Percentiles rank a stretch among this genome's conserved stretches.
Conservation (phyloP, 2,113 vertebrate genomes). For the Colaptes auratus region DNA sequence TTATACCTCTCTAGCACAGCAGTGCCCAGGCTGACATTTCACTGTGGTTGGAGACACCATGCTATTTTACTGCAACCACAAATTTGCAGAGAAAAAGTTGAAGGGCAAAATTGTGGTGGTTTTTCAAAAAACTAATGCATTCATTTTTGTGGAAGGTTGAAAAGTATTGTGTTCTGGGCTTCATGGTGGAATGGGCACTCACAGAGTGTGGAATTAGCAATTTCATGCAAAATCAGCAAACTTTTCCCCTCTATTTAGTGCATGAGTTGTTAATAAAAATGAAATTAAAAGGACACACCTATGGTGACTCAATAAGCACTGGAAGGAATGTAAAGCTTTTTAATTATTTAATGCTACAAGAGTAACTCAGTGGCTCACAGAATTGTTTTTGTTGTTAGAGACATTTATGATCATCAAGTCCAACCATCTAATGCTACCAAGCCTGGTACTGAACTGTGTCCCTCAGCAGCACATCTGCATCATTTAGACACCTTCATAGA, state of each 20-base stretch:
- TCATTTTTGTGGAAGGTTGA: not conserved
- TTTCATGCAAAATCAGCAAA: slow-evolving; percentile 45
- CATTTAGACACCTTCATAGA: no score
- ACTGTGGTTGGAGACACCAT: not conserved
- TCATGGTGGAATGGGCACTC: slow-evolving; percentile 24
- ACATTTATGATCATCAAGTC: no score
- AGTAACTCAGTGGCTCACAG: not conserved
- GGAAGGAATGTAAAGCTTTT: not conserved
- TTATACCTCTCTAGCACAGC: not conserved
- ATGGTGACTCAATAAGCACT: not conserved
- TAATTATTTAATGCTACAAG: not conserved
- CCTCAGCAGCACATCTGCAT: no score
- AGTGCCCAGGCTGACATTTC: slow-evolving; percentile 43
- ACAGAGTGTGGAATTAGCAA: slow-evolving; percentile 54
- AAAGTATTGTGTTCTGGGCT: not conserved
- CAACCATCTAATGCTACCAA: no score
- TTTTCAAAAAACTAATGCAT: not conserved
- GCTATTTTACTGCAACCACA: slow-evolving; percentile 7
- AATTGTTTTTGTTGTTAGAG: no score
- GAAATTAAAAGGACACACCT: slow-evolving; percentile 20
- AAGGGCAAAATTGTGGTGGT: not conserved
- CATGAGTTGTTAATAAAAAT: slow-evolving; percentile 49
- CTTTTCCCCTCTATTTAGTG: slow-evolving; percentile 8
- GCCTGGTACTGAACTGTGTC: no score
- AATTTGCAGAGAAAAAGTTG: not conserved